phyloP scores from a whole-genome alignment of 2,113 vertebrate genomes.

The Pao palembangensis region DNA sequence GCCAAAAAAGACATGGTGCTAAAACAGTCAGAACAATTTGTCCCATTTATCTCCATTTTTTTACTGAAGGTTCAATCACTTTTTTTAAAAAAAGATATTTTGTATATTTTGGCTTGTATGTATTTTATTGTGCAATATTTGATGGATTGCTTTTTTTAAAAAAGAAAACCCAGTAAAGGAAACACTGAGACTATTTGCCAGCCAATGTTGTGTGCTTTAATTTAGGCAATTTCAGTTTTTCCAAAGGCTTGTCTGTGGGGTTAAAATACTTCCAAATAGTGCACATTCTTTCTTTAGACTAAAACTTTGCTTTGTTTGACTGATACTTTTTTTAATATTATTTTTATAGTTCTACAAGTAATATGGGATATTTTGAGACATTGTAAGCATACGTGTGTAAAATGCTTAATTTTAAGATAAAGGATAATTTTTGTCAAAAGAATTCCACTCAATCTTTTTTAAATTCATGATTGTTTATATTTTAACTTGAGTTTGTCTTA shows the following conservation, averaged over 20 bases:
- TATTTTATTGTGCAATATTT: slow-evolving; percentile 64
- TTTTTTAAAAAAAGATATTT: not conserved
- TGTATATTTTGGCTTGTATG: slow-evolving; percentile 30
- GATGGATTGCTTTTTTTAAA: slow-evolving; percentile 26
- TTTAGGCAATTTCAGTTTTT: slow-evolving; percentile 17
- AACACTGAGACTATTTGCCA: slow-evolving; percentile 13
- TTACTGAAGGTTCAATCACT: slow-evolving; percentile 7
- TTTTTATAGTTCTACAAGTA: too few relatives aligned
- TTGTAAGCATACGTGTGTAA: too few relatives aligned
- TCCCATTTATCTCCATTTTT: slow-evolving; percentile 21
- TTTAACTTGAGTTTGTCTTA: too few relatives aligned
- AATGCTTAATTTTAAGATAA: too few relatives aligned
- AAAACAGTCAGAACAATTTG: slow-evolving; percentile 9
- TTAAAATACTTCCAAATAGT: not conserved
- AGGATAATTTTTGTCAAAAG: too few relatives aligned
- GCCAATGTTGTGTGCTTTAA: not conserved
- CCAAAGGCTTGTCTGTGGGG: slow-evolving; percentile 10
- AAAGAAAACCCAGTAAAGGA: slow-evolving; percentile 10
- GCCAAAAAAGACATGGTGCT: slow-evolving; percentile 24
- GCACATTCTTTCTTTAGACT: too few relatives aligned
- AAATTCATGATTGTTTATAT: too few relatives aligned
- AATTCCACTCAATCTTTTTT: too few relatives aligned
- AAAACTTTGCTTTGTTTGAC: too few relatives aligned
- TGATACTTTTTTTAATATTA: too few relatives aligned
- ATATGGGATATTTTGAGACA: too few relatives aligned